A percentile compares a stretch with the other conserved stretches of the same genome.
These are phyloP conservation scores for Vombatus ursinus DNA, from an alignment of 2,113 vertebrate genomes.

Conservation along the genomic window DNA sequence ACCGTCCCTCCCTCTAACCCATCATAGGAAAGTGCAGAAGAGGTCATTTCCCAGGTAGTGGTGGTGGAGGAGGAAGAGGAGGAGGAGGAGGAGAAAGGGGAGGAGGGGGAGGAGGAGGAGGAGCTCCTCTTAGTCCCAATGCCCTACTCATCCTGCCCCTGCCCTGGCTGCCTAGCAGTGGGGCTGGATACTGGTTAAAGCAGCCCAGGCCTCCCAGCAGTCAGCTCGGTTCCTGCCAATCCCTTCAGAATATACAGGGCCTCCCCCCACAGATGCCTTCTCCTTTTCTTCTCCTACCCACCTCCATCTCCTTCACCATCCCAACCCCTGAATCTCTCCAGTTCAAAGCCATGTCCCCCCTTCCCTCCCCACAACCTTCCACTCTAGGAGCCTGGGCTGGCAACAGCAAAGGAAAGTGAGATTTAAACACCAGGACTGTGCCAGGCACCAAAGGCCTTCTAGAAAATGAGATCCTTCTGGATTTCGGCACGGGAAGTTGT, in stretches of 20 bases:
- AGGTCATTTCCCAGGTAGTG: no score
- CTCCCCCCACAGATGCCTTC: neutral
- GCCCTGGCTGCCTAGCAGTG: neutral
- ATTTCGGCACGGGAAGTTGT: neutral
- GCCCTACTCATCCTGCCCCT: neutral
- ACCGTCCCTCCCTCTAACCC: neutral
- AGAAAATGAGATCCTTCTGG: no score
- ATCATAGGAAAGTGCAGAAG: neutral
- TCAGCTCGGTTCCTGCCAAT: no score
- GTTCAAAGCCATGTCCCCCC: neutral
- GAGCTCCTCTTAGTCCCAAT: neutral
- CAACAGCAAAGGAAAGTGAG: no score
- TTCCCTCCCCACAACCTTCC: neutral
- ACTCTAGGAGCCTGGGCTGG: neutral
- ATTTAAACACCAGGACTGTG: no score
- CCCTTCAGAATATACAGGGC: neutral
- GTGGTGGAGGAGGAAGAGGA: no score
- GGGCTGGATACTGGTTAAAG: no score
- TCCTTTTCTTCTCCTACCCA: neutral
- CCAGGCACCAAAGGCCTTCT: no score
- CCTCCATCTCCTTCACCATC: neutral
- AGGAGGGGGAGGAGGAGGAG: neutral
- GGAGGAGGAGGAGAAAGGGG: no score
- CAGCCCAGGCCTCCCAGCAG: neutral
- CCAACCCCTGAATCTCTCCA: neutral